phyloP scores from a whole-genome alignment of 2,888 invertebrate species.

The Microdon myrmicae region DNA sequence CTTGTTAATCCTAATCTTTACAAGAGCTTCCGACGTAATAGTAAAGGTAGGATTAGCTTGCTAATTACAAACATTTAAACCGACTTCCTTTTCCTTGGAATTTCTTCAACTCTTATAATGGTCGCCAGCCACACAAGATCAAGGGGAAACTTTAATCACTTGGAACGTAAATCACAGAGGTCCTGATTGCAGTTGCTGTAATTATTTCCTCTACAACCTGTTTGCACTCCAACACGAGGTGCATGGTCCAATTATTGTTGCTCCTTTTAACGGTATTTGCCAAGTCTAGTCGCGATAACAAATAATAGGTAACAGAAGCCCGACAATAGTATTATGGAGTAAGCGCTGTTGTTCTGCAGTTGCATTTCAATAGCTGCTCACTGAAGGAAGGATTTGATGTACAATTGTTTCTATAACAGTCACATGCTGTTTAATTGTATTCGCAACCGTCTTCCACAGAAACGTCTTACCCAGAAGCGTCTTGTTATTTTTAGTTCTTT shows the following conservation, averaged over 20 bases:
- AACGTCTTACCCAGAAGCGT: slow-evolving; percentile 5
- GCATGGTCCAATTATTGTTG: slow-evolving; percentile 6
- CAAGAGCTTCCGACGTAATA: no score
- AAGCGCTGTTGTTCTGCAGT: slow-evolving; percentile 8
- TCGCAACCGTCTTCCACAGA: slow-evolving; percentile 5
- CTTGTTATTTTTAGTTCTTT: slow-evolving; percentile 14
- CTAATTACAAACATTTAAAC: no score
- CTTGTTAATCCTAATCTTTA: no score
- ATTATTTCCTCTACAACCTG: neutral
- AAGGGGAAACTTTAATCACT: no score
- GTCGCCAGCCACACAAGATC: no score
- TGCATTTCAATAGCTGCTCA: neutral
- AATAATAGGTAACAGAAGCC: slow-evolving; percentile 14
- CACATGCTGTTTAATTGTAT: slow-evolving; percentile 14
- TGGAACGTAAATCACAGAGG: no score
- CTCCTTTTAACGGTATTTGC: slow-evolving; percentile 9
- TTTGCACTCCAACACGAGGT: neutral
- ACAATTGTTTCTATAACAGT: slow-evolving; percentile 11
- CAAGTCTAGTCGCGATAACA: slow-evolving; percentile 13
- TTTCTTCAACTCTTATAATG: no score
- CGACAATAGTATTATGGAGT: slow-evolving; percentile 2
- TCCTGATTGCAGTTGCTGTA: no score
- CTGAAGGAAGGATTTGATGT: slow-evolving; percentile 3
- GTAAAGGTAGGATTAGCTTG: no score
- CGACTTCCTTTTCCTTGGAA: no score